phyloP scores from a whole-genome alignment of 2,797 vertebrate species.

The Neostethus bicornis region DNA sequence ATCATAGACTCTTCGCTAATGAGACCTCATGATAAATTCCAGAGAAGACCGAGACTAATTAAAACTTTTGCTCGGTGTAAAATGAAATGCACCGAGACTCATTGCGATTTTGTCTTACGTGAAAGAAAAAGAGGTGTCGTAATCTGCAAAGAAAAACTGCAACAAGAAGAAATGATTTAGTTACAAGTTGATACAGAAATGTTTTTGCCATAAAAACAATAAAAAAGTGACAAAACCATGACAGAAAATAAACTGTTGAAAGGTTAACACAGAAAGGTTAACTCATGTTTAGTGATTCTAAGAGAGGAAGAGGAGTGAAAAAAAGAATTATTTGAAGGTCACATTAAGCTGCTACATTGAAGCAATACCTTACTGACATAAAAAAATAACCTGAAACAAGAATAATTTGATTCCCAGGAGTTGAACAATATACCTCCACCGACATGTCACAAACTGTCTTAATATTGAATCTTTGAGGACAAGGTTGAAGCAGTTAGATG shows the following conservation, averaged over 20 bases:
- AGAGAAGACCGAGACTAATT: slow-evolving; percentile 58
- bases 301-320: slow-evolving; percentile 40
- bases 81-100: slow-evolving; percentile 27
- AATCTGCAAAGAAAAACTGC: no score
- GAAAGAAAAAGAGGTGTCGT: no score
- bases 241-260: no score
- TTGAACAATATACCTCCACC: slow-evolving; percentile 20
- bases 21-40: slow-evolving; percentile 58
- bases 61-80: slow-evolving; percentile 45
- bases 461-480: not conserved
- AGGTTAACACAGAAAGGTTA: no score
- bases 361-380: slow-evolving; percentile 33
- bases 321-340: slow-evolving; percentile 52
- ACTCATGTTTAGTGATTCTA: no score
- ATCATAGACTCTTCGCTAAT: slow-evolving; percentile 52
- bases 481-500: no score
- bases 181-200: no score
- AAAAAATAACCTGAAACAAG: slow-evolving; percentile 6
- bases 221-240: no score
- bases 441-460: no score
- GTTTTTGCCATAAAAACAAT: no score
- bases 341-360: slow-evolving; percentile 42
- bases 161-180: no score
- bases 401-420: slow-evolving; percentile 27
- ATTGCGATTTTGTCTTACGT: slow-evolving; percentile 15